A percentile compares a stretch with the other conserved stretches of the same genome.
Evolutionary conservation across 2,888 invertebrate genomes (phyloP).

Genomic region (Dicycla oo): DNA sequence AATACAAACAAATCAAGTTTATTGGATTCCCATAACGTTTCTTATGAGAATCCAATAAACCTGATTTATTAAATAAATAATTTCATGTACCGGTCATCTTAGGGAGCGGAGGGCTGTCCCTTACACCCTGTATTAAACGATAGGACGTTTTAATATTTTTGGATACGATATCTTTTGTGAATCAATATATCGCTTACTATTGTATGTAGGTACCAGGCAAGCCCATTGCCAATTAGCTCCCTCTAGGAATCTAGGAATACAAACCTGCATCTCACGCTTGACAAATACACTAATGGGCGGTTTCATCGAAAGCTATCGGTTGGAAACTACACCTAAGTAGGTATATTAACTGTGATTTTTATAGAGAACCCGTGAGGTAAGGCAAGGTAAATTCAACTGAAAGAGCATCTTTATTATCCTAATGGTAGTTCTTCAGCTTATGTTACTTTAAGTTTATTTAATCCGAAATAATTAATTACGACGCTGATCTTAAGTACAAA

Average conservation of each 20-base stretch:
- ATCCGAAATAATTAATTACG: constrained; percentile 50
- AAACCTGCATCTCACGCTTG: constrained; percentile 18
- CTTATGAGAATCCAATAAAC: too few relatives aligned
- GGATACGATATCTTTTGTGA: background rate
- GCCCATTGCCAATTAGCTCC: constrained; percentile 6
- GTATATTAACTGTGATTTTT: background rate
- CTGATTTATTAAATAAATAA: too few relatives aligned
- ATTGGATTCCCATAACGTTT: too few relatives aligned
- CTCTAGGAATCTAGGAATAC: background rate
- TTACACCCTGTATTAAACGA: background rate
- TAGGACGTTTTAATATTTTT: too few relatives aligned
- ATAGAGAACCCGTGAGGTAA: background rate
- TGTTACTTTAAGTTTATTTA: constrained; percentile 50
- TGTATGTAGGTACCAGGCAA: too few relatives aligned
- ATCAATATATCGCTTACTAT: background rate
- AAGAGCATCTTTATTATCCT: constrained; percentile 36
- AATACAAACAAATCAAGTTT: too few relatives aligned
- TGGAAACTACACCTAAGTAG: constrained; percentile 12
- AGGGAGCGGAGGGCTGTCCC: too few relatives aligned
- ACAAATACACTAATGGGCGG: constrained; percentile 25
- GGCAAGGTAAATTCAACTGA: constrained; percentile 11
- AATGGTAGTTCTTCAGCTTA: constrained; percentile 24
- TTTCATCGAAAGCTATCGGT: constrained; percentile 14
- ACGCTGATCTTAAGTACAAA: constrained; percentile 49
- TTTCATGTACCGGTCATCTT: too few relatives aligned